These are phyloP conservation scores for Apis laboriosa DNA, from an alignment of 1,140 invertebrate species.

Conservation along the genomic window DNA sequence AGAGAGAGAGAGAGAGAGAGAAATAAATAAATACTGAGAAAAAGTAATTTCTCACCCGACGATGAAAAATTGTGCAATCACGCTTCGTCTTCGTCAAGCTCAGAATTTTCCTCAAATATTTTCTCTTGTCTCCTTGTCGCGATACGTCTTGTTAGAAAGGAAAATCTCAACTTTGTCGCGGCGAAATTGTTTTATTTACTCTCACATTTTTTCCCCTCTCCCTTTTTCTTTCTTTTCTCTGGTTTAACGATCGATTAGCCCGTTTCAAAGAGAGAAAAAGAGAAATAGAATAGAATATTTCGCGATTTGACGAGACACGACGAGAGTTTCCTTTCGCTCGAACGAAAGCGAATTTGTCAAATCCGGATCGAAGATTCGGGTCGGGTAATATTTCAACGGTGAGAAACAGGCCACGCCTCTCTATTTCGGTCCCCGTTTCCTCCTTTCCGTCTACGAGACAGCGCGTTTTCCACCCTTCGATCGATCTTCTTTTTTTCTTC, in stretches of 20 bases:
- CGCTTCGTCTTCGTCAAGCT: not conserved
- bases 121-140: not conserved
- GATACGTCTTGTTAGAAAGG: not conserved
- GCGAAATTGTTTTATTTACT: not conserved
- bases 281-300: too few species aligned
- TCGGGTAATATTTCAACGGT: not conserved
- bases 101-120: not conserved
- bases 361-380: not conserved
- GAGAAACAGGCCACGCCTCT: not conserved
- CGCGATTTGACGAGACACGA: too few species aligned
- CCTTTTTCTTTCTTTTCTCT: too few species aligned
- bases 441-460: not conserved
- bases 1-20: too few species aligned
- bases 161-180: not conserved
- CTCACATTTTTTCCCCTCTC: too few species aligned
- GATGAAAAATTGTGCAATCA: not conserved
- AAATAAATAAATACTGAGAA: not conserved
- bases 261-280: too few species aligned
- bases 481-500: constrained; percentile 1
- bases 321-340: not conserved
- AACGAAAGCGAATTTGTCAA: not conserved
- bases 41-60: not conserved
- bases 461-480: not conserved
- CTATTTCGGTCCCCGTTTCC: not conserved
- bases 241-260: too few species aligned